Base-by-base conservation (phyloP, 2,797 vertebrate species). In the Helarctos malayanus region DNA sequence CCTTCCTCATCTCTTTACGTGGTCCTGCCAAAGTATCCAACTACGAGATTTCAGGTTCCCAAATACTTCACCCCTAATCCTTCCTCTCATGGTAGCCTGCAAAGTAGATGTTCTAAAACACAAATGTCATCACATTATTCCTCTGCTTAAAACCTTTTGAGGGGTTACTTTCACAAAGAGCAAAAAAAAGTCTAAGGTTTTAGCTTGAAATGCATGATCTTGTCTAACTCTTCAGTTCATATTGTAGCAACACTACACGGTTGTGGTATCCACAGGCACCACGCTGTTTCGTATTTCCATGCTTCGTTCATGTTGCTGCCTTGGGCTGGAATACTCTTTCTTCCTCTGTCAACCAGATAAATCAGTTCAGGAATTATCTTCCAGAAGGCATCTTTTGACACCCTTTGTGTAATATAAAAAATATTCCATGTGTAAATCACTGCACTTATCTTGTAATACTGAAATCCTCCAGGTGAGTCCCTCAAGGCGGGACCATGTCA, bases 311-410 rank as follows among this genome's bases (percentile, higher is more conserved):
- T 18, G 59, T 14, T 61, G 27, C 32, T 92, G 65, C n/a, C 52
- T 83, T 80, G 89, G 49, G 41, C 18, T 75, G 45, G 68, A 95
- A 93, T 35, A 83, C 13, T 95, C 45, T 86, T 91, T 83, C 27
- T 85, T 69, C n/a, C 41, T 76, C 45, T 73, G 32, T 86, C 38
- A 76, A 25, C 32, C 52, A 94, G 35, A 32, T 93, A 71, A 76
- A 19, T 78, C 23, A 84, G 18, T 54, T 90, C 80, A 92, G 81
- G 25, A 88, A 93, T 79, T 88, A 89, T 65, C 35, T 80, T 61
- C 6, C 84, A 78, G 54, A 96, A 91, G 79, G n/a, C 21, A 83
- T 94, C 83, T 89, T 92, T 65, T 91, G 56, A 89, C 8, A 91
- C 7, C 3, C 25, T 97, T 27, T 68, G 15, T 52, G 8, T 59